Percentiles rank a stretch among this genome's conserved stretches.
These are phyloP conservation scores for Pollenia labialis DNA, from an alignment of 2,888 invertebrate genomes.

Conservation along the genomic window DNA sequence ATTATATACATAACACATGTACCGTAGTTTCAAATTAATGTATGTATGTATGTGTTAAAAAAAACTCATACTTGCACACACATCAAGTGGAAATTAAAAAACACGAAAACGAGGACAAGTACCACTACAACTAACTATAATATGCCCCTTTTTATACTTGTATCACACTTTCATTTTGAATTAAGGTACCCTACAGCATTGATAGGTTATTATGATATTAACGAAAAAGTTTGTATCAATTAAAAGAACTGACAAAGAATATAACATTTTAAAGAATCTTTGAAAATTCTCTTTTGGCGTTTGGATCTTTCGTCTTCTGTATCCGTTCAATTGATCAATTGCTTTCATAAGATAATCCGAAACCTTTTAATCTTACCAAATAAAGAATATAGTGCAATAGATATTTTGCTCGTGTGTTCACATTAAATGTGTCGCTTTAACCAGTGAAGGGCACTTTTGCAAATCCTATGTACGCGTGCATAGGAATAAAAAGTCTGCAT, in stretches of 20 bases:
- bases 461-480: too few relatives aligned
- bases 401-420: too few relatives aligned
- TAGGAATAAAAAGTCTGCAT: too few relatives aligned
- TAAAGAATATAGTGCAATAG: too few relatives aligned
- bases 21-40: not conserved
- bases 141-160: constrained; percentile 45
- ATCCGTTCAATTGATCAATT: too few relatives aligned
- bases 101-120: constrained; percentile 70
- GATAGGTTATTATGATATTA: not conserved
- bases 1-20: constrained; percentile 31
- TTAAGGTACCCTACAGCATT: constrained; percentile 16
- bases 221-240: not conserved
- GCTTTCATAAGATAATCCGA: too few relatives aligned
- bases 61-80: constrained; percentile 18
- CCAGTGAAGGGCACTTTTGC: too few relatives aligned
- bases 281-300: too few relatives aligned
- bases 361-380: too few relatives aligned
- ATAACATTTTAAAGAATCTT: not conserved
- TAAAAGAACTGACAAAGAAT: not conserved
- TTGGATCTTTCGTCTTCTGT: too few relatives aligned
- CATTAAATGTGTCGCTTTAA: too few relatives aligned
- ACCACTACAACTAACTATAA: constrained; percentile 60
- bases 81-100: constrained; percentile 66
- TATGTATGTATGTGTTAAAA: constrained; percentile 15
- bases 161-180: constrained; percentile 27